Evolutionary conservation across 2,113 vertebrate genomes (phyloP), one percentile per base, ranked within the genome.

Genomic region (Gallinago paraguaiae): DNA sequence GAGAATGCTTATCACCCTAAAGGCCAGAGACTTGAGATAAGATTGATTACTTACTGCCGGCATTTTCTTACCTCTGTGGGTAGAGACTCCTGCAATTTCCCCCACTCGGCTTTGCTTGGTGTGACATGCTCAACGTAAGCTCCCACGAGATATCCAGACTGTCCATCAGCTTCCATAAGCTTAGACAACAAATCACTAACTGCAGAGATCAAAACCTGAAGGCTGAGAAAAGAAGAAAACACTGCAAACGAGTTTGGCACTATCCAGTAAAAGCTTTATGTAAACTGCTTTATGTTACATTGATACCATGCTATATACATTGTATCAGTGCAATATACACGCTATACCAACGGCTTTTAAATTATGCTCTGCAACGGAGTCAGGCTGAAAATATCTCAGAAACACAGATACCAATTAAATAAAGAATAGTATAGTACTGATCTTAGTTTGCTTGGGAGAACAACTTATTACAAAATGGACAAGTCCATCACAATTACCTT

Each of bases 171-270:
- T 61, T 98, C 98, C 60, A 97, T 48, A 43, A 99, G 94, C 6
- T 97, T 97, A 82, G 97, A 97, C 45, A 99, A 96, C 71, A 99
- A 86, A 74, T 97, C 98, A 84, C 98, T 97, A 15, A 98, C 98
- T 39, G 98, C 97, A 87, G 96, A 96, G 51, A 98, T 98, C 64
- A 99, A 97, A 94, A 98, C 96, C 96, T 98, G 98, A n/a, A 99
- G 98, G 95, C 99, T 99, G 87, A 90, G 70, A 88, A 95, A 33
- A 82, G 17, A 14, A 63, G 75, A 92, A 94, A 63, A 88, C 11
- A 5, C 18, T 74, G 69, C 35, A 72, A 68, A 61, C 18, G 77
- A 46, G 31, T 64, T 48, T 72, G 67, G 39, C 37, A 76, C 13
- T 22, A 43, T 16, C 18, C 74, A 43, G 31, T 30, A 63, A 76